Conservation (phyloP, 2,113 vertebrate species). For the Lophotis ruficrista region DNA sequence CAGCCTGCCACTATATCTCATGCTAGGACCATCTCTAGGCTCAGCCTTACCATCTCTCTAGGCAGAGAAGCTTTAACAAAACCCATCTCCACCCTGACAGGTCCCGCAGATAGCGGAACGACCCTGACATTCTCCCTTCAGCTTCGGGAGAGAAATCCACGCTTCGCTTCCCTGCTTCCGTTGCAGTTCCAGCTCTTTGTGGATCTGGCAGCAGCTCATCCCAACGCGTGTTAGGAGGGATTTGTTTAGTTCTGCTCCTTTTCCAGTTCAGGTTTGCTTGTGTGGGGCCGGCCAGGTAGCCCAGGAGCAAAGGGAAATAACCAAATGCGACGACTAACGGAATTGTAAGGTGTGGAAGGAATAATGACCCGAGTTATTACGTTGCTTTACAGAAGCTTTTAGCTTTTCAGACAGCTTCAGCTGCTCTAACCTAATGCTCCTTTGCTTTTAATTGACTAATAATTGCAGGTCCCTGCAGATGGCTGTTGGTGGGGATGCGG, state of each 20-base stretch:
- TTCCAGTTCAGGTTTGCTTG: neutral
- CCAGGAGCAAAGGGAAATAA: neutral
- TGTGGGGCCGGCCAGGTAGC: neutral
- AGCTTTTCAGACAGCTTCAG: neutral
- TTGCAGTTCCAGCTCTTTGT: neutral
- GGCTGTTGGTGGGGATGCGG: neutral
- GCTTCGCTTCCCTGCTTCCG: neutral
- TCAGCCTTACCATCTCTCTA: neutral
- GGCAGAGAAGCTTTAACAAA: neutral
- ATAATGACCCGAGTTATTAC: neutral
- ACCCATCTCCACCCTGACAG: neutral
- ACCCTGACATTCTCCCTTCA: neutral
- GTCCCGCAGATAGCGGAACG: neutral
- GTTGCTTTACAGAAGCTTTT: neutral
- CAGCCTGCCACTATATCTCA: accelerated
- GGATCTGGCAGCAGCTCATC: neutral
- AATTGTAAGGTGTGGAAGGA: neutral
- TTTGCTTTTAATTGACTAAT: neutral
- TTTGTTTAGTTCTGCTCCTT: neutral
- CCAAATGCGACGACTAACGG: neutral
- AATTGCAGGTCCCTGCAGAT: neutral
- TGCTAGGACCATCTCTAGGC: neutral
- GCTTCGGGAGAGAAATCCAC: neutral
- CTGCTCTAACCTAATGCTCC: neutral
- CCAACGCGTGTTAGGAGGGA: neutral